A percentile compares a stretch with the other conserved stretches of the same genome.
phyloP scores from a whole-genome alignment of 1,140 invertebrate genomes.

The Drosophila mojavensis region DNA sequence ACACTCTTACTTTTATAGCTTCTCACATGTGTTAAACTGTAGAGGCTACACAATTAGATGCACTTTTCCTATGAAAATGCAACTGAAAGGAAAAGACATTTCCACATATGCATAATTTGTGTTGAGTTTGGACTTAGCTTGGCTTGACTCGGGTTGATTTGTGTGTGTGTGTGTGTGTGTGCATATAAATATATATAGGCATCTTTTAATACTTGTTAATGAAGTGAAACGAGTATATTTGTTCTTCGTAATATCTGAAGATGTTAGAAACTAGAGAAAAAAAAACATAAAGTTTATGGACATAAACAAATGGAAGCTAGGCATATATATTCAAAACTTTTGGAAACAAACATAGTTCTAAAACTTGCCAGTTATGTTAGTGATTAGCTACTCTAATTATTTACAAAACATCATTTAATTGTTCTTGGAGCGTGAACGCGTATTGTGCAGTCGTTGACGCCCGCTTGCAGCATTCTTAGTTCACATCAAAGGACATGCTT shows the following conservation, averaged over 20 bases:
- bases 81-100: constrained; percentile 27
- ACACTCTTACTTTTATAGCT: constrained; percentile 14
- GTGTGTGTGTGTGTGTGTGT: constrained; percentile 10
- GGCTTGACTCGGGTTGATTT: constrained; percentile 14
- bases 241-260: too few relatives aligned
- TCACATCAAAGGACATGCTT: constrained; percentile 75
- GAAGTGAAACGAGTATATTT: too few relatives aligned
- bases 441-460: too few relatives aligned
- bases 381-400: too few relatives aligned
- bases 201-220: not conserved
- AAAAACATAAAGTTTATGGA: too few relatives aligned
- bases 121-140: constrained; percentile 7
- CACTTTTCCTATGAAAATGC: constrained; percentile 73
- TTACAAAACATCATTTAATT: too few relatives aligned
- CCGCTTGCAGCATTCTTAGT: not conserved
- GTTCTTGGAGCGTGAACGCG: too few relatives aligned
- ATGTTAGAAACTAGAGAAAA: too few relatives aligned
- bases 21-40: constrained; percentile 22
- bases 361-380: too few relatives aligned
- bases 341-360: too few relatives aligned
- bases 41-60: constrained; percentile 53
- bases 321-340: too few relatives aligned
- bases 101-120: constrained; percentile 54
- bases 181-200: constrained; percentile 1
- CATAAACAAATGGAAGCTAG: too few relatives aligned